Evolutionary conservation across 2,113 vertebrate genomes (phyloP).

Genomic region (Sapajus apella): DNA sequence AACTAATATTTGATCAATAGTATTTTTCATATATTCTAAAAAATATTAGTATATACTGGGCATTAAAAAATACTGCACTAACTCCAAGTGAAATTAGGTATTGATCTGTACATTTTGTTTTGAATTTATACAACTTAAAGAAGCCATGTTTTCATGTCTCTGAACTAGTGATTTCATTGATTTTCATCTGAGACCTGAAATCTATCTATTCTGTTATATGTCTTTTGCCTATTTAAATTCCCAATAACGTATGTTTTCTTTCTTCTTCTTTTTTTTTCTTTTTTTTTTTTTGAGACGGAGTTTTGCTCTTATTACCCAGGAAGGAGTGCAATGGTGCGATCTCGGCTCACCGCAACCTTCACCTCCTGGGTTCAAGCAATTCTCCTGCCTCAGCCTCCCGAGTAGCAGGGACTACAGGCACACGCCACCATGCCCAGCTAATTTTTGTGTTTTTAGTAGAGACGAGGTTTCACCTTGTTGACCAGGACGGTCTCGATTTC

Average conservation of each 20-base stretch:
- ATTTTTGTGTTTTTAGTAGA: no score
- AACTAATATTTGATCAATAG: constrained; percentile 19
- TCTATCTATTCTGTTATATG: constrained; percentile 36
- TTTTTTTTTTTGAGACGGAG: no score
- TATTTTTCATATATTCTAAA: background rate
- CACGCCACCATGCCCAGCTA: no score
- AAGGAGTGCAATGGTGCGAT: no score
- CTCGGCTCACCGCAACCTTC: no score
- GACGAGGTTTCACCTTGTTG: no score
- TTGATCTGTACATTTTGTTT: constrained; percentile 53
- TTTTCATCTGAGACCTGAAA: constrained; percentile 54
- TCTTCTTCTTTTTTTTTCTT: background rate
- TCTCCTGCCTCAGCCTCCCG: no score
- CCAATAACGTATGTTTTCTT: background rate
- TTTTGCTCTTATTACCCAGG: no score
- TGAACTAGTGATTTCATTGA: constrained; percentile 53
- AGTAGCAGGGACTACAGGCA: no score
- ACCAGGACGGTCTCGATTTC: no score
- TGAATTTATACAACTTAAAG: constrained; percentile 55
- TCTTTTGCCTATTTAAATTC: constrained; percentile 32
- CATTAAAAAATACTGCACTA: background rate
- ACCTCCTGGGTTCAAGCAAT: no score
- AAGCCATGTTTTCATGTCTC: background rate
- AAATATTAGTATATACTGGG: background rate
- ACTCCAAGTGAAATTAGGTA: background rate